phyloP scores from a whole-genome alignment of 2,888 invertebrate genomes.

The Scaptomyza reducta region DNA sequence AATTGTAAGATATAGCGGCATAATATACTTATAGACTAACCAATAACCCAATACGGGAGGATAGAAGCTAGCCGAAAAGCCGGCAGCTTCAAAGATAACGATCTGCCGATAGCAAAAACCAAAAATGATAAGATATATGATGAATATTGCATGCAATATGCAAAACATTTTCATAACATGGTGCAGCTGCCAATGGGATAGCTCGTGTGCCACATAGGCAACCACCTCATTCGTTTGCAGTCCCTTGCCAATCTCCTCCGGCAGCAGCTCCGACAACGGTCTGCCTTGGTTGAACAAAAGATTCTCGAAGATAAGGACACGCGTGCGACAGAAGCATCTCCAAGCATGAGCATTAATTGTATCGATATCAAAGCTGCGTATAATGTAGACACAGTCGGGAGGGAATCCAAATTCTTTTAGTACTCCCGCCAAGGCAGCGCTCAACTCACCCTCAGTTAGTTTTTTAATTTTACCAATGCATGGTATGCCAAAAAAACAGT shows the following conservation, averaged over 20 bases:
- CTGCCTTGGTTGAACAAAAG: slow-evolving; percentile 39
- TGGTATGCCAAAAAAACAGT: slow-evolving; percentile 28
- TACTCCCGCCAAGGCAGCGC: slow-evolving; percentile 3
- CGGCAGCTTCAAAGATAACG: slow-evolving; percentile 48
- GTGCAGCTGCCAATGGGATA: slow-evolving; percentile 43
- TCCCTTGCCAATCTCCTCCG: slow-evolving; percentile 42
- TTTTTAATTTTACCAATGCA: slow-evolving; percentile 36
- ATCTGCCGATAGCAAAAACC: slow-evolving; percentile 16
- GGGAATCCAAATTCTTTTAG: slow-evolving; percentile 19
- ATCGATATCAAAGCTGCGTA: slow-evolving; percentile 28
- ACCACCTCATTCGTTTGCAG: slow-evolving; percentile 27
- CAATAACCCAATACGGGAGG: slow-evolving; percentile 59
- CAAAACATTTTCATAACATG: slow-evolving; percentile 16
- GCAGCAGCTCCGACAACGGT: slow-evolving; percentile 14
- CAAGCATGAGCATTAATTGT: slow-evolving; percentile 39
- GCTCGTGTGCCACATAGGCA: slow-evolving; percentile 59
- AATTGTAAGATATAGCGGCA: slow-evolving; percentile 49
- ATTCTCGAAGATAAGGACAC: slow-evolving; percentile 49
- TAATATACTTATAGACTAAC: slow-evolving; percentile 62
- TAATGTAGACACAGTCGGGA: slow-evolving; percentile 13
- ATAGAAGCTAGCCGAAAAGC: slow-evolving; percentile 41
- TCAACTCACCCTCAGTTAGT: slow-evolving; percentile 12
- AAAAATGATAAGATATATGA: slow-evolving; percentile 56
- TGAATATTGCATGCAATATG: slow-evolving; percentile 24
- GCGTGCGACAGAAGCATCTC: slow-evolving; percentile 33